Base-by-base conservation (phyloP, 2,888 invertebrate species). In the Perizoma flavofasciatum region DNA sequence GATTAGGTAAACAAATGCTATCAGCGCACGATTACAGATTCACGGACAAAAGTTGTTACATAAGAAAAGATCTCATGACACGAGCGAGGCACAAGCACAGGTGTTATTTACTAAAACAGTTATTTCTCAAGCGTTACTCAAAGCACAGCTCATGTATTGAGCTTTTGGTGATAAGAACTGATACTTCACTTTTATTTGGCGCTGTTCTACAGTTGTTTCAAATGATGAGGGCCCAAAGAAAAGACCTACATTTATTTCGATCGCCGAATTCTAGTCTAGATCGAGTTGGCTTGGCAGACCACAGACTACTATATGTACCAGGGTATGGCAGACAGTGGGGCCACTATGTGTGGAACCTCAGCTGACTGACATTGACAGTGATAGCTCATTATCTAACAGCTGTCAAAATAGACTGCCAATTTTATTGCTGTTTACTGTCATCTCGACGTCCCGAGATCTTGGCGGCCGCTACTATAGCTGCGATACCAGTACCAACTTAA, bases 231-330 rank as follows among this genome's bases (percentile, higher is more conserved):
- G 83, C 78, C 85, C 84, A 82, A 80, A 84, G 83, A 79, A 82
- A 80, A 84, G 83, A 79, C 78, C 89, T 91, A 90, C 89, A 89
- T 91, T 88, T 85, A 88, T 78, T 82, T 79, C 78, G 76, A 79
- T 85, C 83, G 78, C 74, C 76, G 72, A 73, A 72, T 71, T 73
- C 75, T 78, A 68, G 72, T 72, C 65, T 70, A 73, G 76, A 72
- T 81, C 79, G 59, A 75, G 81, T 75, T 78, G 77, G 77, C 62
- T 37, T 37, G 22, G 22, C 3, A n/a, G n/a, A n/a, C n/a, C n/a
- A n/a, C n/a, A n/a, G n/a, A n/a, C n/a, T n/a, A n/a, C n/a, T n/a
- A n/a, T n/a, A n/a, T n/a, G n/a, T n/a, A n/a, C n/a, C n/a, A n/a
- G n/a, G n/a, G n/a, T n/a, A n/a, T 37, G 22, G 22, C 3, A 22